These are phyloP conservation scores for Artibeus lituratus DNA, from an alignment of 2,797 vertebrate species.

Conservation along the genomic window DNA sequence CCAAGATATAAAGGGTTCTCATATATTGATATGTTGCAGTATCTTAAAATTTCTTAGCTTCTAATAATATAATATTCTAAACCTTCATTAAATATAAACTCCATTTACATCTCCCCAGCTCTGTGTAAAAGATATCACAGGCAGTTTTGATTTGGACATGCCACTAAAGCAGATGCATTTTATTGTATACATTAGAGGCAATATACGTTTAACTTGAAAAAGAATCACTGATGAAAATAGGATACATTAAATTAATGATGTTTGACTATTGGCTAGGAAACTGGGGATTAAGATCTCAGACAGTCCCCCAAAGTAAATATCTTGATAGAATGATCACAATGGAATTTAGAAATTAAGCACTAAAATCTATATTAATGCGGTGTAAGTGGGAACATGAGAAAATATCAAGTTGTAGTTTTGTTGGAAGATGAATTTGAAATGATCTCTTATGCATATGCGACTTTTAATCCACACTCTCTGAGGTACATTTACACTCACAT, in stretches of 20 bases:
- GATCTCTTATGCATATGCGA: conserved; percentile 75
- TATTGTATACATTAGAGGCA: background rate
- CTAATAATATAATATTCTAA: conserved; percentile 29
- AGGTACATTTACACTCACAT: conserved; percentile 73
- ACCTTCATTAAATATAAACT: background rate
- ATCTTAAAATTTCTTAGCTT: conserved; percentile 19
- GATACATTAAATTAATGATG: conserved; percentile 20
- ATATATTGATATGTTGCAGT: background rate
- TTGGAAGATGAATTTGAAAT: conserved; percentile 75
- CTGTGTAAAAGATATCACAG: background rate
- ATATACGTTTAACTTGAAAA: conserved; percentile 38
- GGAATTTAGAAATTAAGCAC: conserved; percentile 72
- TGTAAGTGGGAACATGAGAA: conserved; percentile 67
- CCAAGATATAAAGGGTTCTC: background rate
- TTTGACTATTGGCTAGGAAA: conserved; percentile 43
- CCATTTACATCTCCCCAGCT: background rate
- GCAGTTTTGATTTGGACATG: background rate
- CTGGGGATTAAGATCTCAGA: conserved; percentile 56
- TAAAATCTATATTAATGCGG: conserved; percentile 70
- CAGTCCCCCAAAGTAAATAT: conserved; percentile 59
- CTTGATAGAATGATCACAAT: conserved; percentile 62
- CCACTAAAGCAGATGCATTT: background rate
- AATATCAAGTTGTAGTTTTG: conserved; percentile 75
- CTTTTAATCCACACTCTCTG: conserved; percentile 71
- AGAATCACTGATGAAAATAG: conserved; percentile 31